Evolutionary conservation across 1,140 invertebrate genomes (phyloP), one percentile per base, ranked within the genome.

Genomic region (Zaprionus inermis): DNA sequence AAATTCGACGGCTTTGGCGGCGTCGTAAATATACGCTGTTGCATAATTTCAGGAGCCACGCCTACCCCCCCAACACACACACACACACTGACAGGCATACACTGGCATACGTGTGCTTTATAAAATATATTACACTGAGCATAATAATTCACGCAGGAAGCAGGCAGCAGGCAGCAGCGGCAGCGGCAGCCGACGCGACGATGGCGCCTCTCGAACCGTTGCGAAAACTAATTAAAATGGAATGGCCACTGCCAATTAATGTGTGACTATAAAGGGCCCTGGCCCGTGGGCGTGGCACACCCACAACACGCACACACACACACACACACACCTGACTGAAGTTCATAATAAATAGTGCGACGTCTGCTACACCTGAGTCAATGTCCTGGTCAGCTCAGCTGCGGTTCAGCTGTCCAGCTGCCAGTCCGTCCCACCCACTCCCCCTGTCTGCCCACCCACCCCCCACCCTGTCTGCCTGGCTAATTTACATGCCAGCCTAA

Each of bases 191-290:
- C n/a, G 22, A 63, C 38, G 38, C 38, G 72, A 54, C 55, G 61
- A 34, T 66, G 32, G 56, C 44, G 66, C 60, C 78, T 80, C 82
- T 88, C 82, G 64, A 68, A 86, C 72, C 84, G 76, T 83, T 88
- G 82, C 83, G 69, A 88, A 86, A 88, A 88, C 84, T 88, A 88
- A 88, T 88, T 88, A 88, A 88, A 88, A 88, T 72, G 79, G 83
- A 79, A 79, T 76, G 83, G 79, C 76, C 84, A 78, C 79, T 83
- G 79, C 83, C 83, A 88, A 88, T 88, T 88, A 88, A 83, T 81
- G 83, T 81, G 83, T 54, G 84, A 75, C 76, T 78, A 72, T 68
- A 59, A 78, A 5, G 66, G 52, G 51, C 20, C 51, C n/a, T 10
- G 11, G 10, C 6, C 14, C 5, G 38, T 11, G 38, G 52, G 38